Conservation (phyloP, 2,113 vertebrate genomes). For the Bubo blakistoni region DNA sequence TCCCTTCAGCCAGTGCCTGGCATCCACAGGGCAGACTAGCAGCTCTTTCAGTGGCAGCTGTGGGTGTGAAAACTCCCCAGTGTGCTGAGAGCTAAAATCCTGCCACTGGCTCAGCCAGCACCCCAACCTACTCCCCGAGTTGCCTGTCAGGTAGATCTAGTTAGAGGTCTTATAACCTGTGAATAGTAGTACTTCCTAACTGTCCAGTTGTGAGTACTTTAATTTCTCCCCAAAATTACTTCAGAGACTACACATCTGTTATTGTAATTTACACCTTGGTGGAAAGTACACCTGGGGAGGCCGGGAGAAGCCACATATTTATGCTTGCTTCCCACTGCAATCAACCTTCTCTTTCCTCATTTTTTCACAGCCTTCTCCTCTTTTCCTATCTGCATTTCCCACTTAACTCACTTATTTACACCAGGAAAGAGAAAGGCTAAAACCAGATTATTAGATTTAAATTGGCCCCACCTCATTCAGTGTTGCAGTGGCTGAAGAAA, state of each 20-base stretch:
- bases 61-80: background rate
- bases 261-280: background rate
- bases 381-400: background rate
- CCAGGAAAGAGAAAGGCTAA: background rate
- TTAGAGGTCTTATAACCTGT: background rate
- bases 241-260: background rate
- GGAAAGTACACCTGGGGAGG: background rate
- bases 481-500: background rate
- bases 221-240: background rate
- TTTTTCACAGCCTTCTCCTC: background rate
- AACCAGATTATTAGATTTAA: background rate
- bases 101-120: background rate
- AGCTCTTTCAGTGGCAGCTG: background rate
- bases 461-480: background rate
- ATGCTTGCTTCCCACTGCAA: background rate
- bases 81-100: background rate
- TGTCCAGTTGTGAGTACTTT: background rate
- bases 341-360: background rate
- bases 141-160: background rate
- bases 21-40: accelerated
- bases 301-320: background rate
- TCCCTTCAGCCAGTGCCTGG: background rate
- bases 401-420: background rate
- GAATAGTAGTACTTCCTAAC: background rate
- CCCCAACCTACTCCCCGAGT: background rate